Evolutionary conservation across 1,140 invertebrate species (phyloP).

Genomic region (honey bee (Apis mellifera)): Amel_HAv3.1 CM009942.2:10090001-10090500

Average conservation of each 20-base stretch:
- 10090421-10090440: conserved; percentile 83
- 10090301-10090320: conserved; percentile 94
- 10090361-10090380: conserved; percentile 97
- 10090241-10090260: conserved; percentile 96
- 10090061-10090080: conserved; percentile 70
- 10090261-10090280: conserved; percentile 95
- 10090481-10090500: neutral
- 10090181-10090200: conserved; percentile 81
- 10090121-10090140: conserved; percentile 81
- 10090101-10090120: conserved; percentile 73
- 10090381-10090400: conserved; percentile 97
- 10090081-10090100: conserved; percentile 78
- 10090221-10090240: conserved; percentile 95
- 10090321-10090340: conserved; percentile 95
- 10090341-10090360: conserved; percentile 97
- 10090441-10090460: conserved; percentile 79
- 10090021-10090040: neutral
- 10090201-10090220: conserved; percentile 92
- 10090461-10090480: conserved; percentile 5
- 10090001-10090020: neutral
- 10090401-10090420: conserved; percentile 87
- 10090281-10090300: conserved; percentile 93
- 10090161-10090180: conserved; percentile 77
- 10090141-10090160: conserved; percentile 82
- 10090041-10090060: conserved; percentile 11